A percentile compares a stretch with the other conserved stretches of the same genome.
Conservation (phyloP, 2,113 vertebrate genomes). For the Struthio camelus region DNA sequence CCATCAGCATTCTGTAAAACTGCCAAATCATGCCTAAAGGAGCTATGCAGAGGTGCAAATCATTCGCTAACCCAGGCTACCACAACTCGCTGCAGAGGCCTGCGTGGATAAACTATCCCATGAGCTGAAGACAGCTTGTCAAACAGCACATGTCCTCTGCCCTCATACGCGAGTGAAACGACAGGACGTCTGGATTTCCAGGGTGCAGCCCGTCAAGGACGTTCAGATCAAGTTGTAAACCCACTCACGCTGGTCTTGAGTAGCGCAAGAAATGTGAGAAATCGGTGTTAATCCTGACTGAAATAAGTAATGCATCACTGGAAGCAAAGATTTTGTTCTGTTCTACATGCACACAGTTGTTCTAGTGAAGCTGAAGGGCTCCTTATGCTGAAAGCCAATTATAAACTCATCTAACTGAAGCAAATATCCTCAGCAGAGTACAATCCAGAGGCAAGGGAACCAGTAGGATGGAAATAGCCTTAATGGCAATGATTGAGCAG, state of each 20-base stretch:
- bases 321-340: background rate
- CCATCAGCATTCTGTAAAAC: background rate
- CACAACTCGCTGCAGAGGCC: background rate
- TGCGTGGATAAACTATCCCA: background rate
- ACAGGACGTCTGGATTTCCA: background rate
- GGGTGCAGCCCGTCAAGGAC: background rate
- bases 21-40: background rate
- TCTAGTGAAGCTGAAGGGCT: background rate
- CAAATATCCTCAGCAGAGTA: background rate
- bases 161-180: background rate
- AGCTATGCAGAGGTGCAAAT: background rate
- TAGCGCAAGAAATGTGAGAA: background rate
- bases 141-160: background rate
- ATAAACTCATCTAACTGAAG: background rate
- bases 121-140: background rate
- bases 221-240: background rate
- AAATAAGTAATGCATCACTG: background rate
- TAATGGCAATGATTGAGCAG: background rate
- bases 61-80: background rate
- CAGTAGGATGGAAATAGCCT: background rate
- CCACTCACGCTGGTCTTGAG: rapidly evolving
- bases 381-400: background rate
- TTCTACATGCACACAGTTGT: background rate
- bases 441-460: background rate
- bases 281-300: background rate